Evolutionary conservation across 2,888 invertebrate species (phyloP), one percentile per base, ranked within the genome.

Genomic region (Eretmocerus hayati): DNA sequence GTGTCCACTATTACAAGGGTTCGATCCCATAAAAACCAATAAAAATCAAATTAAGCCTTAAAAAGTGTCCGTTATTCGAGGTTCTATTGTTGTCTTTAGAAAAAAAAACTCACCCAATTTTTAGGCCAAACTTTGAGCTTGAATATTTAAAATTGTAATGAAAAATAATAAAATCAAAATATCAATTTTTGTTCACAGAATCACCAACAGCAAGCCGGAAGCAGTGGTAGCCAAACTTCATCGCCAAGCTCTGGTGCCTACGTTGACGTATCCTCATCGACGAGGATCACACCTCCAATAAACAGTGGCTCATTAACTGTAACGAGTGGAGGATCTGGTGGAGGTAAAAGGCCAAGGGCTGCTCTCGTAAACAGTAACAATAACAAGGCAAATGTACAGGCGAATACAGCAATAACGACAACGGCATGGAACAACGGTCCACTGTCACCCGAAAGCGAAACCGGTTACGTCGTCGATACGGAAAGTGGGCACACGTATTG

Each of bases 401-500:
- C 52, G 16, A n/a, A n/a, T n/a, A n/a, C n/a, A n/a, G n/a, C n/a
- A n/a, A n/a, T n/a, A n/a, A 62, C 64, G 9, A 59, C 61, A 5
- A 59, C 64, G 5, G 60, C 62, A 5, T 65, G 58, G 56, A 53
- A 55, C 22, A 55, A 47, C 31, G 40, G 47, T 42, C 58, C 59
- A 11, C 46, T 50, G n/a, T 60, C 62, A 18, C 5, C 8, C 64
- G n/a, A n/a, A n/a, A 6, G 20, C 26, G 52, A 67, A 44, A 49
- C 55, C 19, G 64, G 63, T 46, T 69, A 66, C 54, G 64, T 69
- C 20, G 64, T 67, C 39, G 68, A 69, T 56, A 61, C 67, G 6
- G 65, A 62, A 5, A 62, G 66, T 41, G 68, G 68, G 22, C 67
- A 66, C 46, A 64, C 67, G 20, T 69, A 69, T 49, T 60, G 61